Evolutionary conservation across 2,113 vertebrate species (phyloP), one percentile per base, ranked within the genome.

Genomic region (Nettapus auritus): DNA sequence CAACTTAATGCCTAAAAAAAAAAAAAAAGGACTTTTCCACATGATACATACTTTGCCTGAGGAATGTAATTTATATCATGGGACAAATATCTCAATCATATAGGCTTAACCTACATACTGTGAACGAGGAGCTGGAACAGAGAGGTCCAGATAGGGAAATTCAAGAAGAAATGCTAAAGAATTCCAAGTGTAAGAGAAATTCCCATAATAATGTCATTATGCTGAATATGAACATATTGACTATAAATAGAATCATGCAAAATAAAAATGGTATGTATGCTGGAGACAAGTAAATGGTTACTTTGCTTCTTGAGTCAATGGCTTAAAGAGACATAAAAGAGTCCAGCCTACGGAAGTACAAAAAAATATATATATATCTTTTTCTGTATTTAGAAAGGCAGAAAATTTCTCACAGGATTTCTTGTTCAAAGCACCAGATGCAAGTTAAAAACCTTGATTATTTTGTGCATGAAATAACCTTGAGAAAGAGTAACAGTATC

Each of bases 401-500:
- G 46, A 66, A 88, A 70, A 67, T 81, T 42, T 56, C 44, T 85
- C 82, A 28, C 50, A 48, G 11, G 5, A 11, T 69, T 95, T 71
- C 53, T 83, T 81, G 48, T 70, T 81, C 26, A 68, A 73, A 74
- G 66, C 8, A 76, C 18, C 42, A 50, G 18, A 64, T 4, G 9
- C 38, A 96, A 91, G 46, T 75, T 46, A 48, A 89, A 84, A 75
- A 12, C 8, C 4, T 42, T 93, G 68, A 33, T 91, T 74, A 59
- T 86, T 96, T 94, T 82, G 33, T 64, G 42, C 66, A 57, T 95
- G 34, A 80, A 90, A n/a, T 97, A 70, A 87, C 80, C 79, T 96
- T 92, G 74, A 94, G 64, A 90, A 77, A 95, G 89, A 68, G 31
- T 77, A 93, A 70, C 80, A 80, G n/a, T 56, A 81, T 73, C 64